phyloP scores from a whole-genome alignment of 2,888 invertebrate species.

The Drosophila buzzatii region DNA sequence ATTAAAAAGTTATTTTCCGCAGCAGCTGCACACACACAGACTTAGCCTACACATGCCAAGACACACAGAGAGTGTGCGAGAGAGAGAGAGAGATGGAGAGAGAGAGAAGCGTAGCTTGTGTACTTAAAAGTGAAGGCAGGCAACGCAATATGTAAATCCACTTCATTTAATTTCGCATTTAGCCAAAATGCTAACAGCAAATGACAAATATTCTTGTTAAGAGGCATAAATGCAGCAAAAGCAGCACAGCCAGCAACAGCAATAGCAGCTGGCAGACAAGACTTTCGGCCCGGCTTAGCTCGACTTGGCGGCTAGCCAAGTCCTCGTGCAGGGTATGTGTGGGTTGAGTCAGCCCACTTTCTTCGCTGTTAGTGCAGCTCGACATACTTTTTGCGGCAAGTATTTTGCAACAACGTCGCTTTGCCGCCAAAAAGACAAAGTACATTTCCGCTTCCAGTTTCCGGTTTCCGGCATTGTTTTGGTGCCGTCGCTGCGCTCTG shows the following conservation, averaged over 20 bases:
- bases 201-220: slow-evolving; percentile 82
- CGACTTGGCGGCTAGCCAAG: slow-evolving; percentile 65
- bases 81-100: not conserved
- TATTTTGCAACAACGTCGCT: slow-evolving; percentile 70
- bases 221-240: slow-evolving; percentile 69
- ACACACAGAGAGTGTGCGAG: slow-evolving; percentile 10
- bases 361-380: slow-evolving; percentile 63
- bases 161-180: slow-evolving; percentile 82
- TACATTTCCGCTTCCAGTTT: slow-evolving; percentile 81
- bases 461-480: slow-evolving; percentile 77
- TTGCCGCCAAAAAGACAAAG: slow-evolving; percentile 80
- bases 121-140: slow-evolving; percentile 73
- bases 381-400: slow-evolving; percentile 76
- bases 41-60: slow-evolving; percentile 70
- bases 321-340: not conserved
- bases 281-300: slow-evolving; percentile 21
- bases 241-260: slow-evolving; percentile 4
- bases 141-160: slow-evolving; percentile 80
- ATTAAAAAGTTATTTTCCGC: slow-evolving; percentile 84
- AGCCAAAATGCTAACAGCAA: slow-evolving; percentile 82
- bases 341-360: slow-evolving; percentile 4
- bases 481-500: slow-evolving; percentile 48
- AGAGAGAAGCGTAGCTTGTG: slow-evolving; percentile 46
- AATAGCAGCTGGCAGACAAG: slow-evolving; percentile 24
- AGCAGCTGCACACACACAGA: slow-evolving; percentile 66